phyloP scores from a whole-genome alignment of 92 coral and sea anemone genomes.

The Zoanthus sansibaricus region DNA sequence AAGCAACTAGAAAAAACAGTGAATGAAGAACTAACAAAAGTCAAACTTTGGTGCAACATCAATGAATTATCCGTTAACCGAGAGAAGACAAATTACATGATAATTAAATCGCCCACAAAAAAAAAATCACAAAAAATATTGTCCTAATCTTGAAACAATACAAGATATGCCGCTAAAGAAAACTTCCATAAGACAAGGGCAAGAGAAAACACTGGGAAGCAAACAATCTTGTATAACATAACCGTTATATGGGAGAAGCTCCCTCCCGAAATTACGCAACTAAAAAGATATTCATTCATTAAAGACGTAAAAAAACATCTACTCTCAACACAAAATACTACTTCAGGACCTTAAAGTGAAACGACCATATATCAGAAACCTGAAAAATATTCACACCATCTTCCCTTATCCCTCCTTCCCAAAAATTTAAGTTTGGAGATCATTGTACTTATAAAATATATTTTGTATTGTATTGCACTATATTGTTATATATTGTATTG shows the following conservation, averaged over 20 bases:
- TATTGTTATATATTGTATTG: too few relatives aligned
- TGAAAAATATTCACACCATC: conserved; percentile 4
- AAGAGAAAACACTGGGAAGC: neutral
- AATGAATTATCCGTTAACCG: too few relatives aligned
- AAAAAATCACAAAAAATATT: too few relatives aligned
- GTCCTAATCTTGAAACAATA: too few relatives aligned
- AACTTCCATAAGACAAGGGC: too few relatives aligned
- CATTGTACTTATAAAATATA: neutral
- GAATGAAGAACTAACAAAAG: too few relatives aligned
- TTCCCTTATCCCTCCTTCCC: neutral
- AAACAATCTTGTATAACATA: conserved; percentile 2
- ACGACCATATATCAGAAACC: neutral
- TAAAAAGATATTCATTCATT: neutral
- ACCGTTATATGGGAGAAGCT: conserved; percentile 23
- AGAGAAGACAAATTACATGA: too few relatives aligned
- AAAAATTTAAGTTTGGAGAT: neutral
- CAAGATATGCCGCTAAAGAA: too few relatives aligned
- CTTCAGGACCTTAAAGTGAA: neutral
- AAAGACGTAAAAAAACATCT: neutral
- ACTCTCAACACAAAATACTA: neutral
- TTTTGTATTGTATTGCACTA: neutral
- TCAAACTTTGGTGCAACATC: too few relatives aligned
- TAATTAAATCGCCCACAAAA: too few relatives aligned
- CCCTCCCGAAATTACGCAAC: conserved; percentile 16
- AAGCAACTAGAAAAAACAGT: too few relatives aligned